These are phyloP conservation scores for Acronicta aceris DNA, from an alignment of 2,888 invertebrate genomes.

Conservation along the genomic window DNA sequence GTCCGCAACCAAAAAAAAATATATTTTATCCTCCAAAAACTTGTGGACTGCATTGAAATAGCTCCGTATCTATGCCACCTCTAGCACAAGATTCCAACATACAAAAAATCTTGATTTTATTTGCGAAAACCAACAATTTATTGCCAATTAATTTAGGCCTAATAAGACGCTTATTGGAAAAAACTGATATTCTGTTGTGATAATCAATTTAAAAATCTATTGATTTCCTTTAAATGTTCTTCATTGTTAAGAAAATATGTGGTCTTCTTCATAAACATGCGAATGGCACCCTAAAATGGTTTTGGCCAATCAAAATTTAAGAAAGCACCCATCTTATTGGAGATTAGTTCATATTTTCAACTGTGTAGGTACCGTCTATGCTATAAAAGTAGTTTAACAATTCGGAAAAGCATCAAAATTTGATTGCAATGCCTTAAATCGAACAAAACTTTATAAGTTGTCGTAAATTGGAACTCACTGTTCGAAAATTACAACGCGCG, in stretches of 20 bases:
- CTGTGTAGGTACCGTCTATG: no score
- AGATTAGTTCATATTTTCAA: no score
- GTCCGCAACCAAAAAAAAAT: background rate
- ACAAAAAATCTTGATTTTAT: background rate
- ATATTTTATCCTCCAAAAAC: background rate
- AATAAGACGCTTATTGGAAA: constrained; percentile 65
- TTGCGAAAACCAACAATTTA: constrained; percentile 2
- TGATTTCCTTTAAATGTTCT: background rate
- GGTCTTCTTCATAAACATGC: background rate
- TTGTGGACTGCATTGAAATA: rapidly evolving
- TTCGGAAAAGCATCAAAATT: no score
- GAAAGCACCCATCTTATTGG: no score
- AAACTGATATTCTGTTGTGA: background rate
- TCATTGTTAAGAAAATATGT: background rate
- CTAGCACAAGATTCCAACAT: constrained; percentile 5
- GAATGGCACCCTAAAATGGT: constrained; percentile 23
- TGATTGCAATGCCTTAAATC: no score
- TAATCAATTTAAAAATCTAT: background rate
- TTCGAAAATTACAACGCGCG: no score
- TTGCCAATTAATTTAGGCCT: constrained; percentile 62
- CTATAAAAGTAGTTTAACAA: no score
- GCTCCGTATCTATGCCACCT: background rate
- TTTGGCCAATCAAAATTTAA: no score
- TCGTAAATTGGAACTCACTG: no score
- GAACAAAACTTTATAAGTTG: no score